Base-by-base conservation (phyloP, 2,888 invertebrate species). In the Caenorhabditis afra region DNA sequence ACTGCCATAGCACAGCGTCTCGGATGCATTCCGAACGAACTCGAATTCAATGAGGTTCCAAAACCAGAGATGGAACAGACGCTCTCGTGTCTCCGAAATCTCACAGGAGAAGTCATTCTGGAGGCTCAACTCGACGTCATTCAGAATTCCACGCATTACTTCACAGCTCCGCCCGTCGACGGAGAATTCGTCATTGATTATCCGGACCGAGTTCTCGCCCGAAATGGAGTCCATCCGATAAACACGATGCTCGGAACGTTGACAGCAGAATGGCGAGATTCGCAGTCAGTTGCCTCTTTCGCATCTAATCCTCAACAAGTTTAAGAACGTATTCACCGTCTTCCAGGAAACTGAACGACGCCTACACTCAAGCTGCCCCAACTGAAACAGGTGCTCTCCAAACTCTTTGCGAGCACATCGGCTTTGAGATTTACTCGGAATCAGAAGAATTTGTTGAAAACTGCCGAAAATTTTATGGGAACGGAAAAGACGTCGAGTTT, bases 181-280 rank as follows among this genome's bases (percentile, higher is more conserved):
- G 64, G 67, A 22, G 35, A 70, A 70, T 55, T 78, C n/a, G n/a
- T 71, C 20, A 23, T 37, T 10, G 70, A 77, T 14, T 70, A 77
- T 22, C 57, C 65, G 0, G 71, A 65, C 4, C n/a, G 7, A 0
- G 4, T 65, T 1, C 44, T 65, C 8, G 18, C n/a, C 0, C 14
- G 37, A 3, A 50, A 57, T 4, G 22, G 16, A 4, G 20, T 65
- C 2, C n/a, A 16, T 16, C 59, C 58, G 11, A 58, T 73, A 14
- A 67, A 18, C 49, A 79, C 79, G 14, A 20, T 79, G 44, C n/a
- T 79, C 3, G 79, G 79, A 44, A 79, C 73, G 3, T 49, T 58
- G 0, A 67, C 62, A 4, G 74, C 58, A 0, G 79, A 79, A 23
- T 16, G 62, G 0, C 22, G 71, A 14, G 50, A 62, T 7, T 37